phyloP scores from a whole-genome alignment of 2,113 vertebrate genomes.

The Limanda limanda region DNA sequence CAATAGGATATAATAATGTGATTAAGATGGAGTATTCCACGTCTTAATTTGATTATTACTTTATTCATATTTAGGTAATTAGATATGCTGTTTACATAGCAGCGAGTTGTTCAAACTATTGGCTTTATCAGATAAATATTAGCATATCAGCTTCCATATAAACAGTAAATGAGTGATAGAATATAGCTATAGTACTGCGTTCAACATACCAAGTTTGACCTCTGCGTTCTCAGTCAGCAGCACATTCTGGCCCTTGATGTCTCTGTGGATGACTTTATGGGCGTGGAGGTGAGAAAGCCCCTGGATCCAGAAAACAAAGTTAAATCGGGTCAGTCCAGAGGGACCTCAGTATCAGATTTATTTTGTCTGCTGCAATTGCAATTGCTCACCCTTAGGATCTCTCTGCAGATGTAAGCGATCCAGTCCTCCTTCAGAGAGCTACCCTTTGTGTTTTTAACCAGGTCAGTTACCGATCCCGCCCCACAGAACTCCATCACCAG shows the following conservation, averaged over 20 bases:
- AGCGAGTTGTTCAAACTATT: too few species aligned
- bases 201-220: slow-evolving; percentile 90
- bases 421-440: slow-evolving; percentile 93
- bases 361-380: background rate
- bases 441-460: slow-evolving; percentile 94
- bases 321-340: background rate
- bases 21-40: too few species aligned
- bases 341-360: background rate
- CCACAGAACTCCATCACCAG: slow-evolving; percentile 97
- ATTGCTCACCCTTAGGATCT: slow-evolving; percentile 89
- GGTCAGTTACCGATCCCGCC: slow-evolving; percentile 91
- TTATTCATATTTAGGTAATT: too few species aligned
- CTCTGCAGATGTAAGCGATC: slow-evolving; percentile 93
- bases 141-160: too few species aligned
- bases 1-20: too few species aligned
- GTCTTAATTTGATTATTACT: too few species aligned
- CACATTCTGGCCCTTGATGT: slow-evolving; percentile 96
- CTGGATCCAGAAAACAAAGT: slow-evolving; percentile 69
- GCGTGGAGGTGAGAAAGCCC: slow-evolving; percentile 92
- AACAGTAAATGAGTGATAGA: background rate
- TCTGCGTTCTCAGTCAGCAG: slow-evolving; percentile 93
- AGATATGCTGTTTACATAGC: too few species aligned
- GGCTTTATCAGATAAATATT: too few species aligned
- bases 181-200: background rate
- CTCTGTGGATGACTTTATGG: slow-evolving; percentile 94